A percentile compares a stretch with the other conserved stretches of the same genome.
These are phyloP conservation scores for Rhimphoctona megacephalus DNA, from an alignment of 2,888 invertebrate genomes.

Conservation along the genomic window DNA sequence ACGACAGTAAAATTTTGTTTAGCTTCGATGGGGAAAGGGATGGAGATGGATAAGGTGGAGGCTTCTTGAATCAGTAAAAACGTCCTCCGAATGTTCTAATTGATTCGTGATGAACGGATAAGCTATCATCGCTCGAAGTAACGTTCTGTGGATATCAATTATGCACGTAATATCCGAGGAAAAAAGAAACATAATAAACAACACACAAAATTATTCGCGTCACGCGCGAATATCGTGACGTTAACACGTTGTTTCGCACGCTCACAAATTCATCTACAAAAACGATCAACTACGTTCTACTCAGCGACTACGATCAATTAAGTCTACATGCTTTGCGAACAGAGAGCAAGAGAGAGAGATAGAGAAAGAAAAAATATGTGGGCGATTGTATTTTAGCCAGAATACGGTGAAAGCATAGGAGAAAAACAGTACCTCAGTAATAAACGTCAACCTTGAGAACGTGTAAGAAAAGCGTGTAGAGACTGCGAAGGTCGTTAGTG, in stretches of 20 bases:
- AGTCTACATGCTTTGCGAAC: constrained; percentile 21
- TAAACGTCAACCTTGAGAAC: constrained; percentile 65
- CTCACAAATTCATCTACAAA: constrained; percentile 14
- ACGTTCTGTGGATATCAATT: constrained; percentile 63
- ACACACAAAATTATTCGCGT: not conserved
- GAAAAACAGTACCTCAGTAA: constrained; percentile 65
- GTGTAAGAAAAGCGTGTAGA: constrained; percentile 62
- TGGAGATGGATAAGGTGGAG: constrained; percentile 3
- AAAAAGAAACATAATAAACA: not conserved
- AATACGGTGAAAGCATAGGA: constrained; percentile 60
- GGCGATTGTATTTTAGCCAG: constrained; percentile 14
- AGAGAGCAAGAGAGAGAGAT: constrained; percentile 11
- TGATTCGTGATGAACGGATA: constrained; percentile 57
- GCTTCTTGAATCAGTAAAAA: constrained; percentile 55
- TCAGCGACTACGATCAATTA: constrained; percentile 40
- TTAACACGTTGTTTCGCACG: not conserved
- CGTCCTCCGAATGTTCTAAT: constrained; percentile 53
- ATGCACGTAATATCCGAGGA: not conserved
- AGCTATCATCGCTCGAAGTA: constrained; percentile 69
- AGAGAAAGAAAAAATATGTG: constrained; percentile 3
- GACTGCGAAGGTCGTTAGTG: constrained; percentile 55
- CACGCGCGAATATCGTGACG: constrained; percentile 13
- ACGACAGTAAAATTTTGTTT: not conserved
- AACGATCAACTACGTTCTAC: constrained; percentile 36
- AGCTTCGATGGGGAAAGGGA: not conserved